Conservation (phyloP, 2,888 invertebrate genomes). For the Heliconius hortense region DNA sequence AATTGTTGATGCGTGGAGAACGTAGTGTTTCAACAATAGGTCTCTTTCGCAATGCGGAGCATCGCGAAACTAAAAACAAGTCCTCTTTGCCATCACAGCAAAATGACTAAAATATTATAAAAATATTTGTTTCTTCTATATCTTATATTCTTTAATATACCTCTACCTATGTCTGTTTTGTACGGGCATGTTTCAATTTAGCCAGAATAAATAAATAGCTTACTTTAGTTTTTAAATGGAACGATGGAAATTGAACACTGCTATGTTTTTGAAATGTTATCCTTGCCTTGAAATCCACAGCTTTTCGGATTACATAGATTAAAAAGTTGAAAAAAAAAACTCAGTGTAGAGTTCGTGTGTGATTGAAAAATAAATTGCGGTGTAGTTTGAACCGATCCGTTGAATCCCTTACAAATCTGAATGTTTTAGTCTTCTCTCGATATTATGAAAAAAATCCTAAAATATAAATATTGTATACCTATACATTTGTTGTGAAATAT, state of each 20-base stretch:
- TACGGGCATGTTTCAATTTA: neutral
- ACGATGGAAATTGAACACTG: constrained; percentile 18
- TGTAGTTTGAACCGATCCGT: constrained; percentile 38
- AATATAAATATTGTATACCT: neutral
- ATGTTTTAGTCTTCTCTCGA: constrained; percentile 5
- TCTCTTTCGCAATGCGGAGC: neutral
- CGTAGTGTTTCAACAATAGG: neutral
- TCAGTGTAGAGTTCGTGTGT: constrained; percentile 37
- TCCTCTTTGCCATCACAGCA: too few relatives aligned
- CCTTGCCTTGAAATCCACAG: constrained; percentile 35
- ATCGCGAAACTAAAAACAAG: neutral
- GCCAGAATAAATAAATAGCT: neutral
- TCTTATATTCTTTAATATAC: neutral
- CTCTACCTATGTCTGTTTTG: neutral
- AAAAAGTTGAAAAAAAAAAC: constrained; percentile 39
- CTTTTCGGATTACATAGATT: constrained; percentile 41
- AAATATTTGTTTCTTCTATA: too few relatives aligned
- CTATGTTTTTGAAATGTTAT: constrained; percentile 34
- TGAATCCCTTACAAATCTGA: constrained; percentile 27
- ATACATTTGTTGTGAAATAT: neutral
- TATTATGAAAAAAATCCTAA: neutral
- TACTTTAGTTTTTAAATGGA: neutral
- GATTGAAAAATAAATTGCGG: constrained; percentile 48
- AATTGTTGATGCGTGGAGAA: neutral
- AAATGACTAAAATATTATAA: too few relatives aligned